Conservation (phyloP, 2,113 vertebrate species). For the Corythaeola cristata region DNA sequence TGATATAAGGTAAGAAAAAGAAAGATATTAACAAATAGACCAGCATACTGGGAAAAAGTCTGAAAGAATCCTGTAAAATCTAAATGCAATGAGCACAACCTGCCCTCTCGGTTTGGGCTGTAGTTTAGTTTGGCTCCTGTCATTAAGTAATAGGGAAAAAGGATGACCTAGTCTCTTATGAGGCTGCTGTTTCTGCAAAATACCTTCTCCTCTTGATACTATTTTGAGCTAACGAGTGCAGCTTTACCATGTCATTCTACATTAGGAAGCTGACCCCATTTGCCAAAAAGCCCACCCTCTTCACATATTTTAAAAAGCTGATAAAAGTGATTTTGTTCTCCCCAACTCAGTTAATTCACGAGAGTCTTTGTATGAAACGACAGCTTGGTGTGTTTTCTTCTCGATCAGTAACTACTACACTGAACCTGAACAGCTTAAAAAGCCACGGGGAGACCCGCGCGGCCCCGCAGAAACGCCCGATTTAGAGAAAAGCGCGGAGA, state of each 20-base stretch:
- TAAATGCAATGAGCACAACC: accelerated
- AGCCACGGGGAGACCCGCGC: accelerated
- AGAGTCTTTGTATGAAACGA: accelerated
- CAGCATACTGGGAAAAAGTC: background rate
- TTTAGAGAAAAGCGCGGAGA: accelerated
- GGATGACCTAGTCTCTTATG: background rate
- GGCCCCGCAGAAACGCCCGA: accelerated
- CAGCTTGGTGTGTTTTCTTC: background rate
- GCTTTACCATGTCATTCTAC: background rate
- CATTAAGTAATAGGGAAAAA: background rate
- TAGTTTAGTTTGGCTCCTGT: background rate
- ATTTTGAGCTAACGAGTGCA: accelerated
- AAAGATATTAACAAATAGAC: background rate
- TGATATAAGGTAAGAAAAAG: background rate
- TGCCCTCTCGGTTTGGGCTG: background rate
- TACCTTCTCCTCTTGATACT: background rate
- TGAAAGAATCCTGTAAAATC: background rate
- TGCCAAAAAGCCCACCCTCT: no score
- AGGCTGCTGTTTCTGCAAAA: background rate
- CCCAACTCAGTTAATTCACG: background rate
- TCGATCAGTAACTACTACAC: accelerated
- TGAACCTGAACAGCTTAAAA: background rate
- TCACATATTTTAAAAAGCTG: background rate
- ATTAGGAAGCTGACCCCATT: background rate
- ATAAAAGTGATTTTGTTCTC: background rate